Base-by-base conservation (phyloP, 2,113 vertebrate genomes). In the Ptilorrhoa leucosticta region DNA sequence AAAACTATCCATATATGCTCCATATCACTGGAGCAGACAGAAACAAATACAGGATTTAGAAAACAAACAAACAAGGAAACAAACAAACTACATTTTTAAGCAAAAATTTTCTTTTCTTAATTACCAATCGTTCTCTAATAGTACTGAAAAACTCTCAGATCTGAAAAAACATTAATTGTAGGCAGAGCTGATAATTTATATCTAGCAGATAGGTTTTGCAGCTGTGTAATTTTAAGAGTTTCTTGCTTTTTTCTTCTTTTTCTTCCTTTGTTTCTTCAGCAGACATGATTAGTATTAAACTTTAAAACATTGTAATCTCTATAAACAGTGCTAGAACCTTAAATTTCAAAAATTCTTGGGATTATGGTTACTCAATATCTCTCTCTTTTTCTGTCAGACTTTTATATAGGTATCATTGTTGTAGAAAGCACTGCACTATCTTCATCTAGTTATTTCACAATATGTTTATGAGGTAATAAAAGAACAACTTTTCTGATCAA, bases 401-500 rank as follows among this genome's bases (percentile, higher is more conserved):
- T 68, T 86, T 75, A 35, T 79, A 7, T 33, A 42, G 28, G 1
- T 58, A 4, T 31, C 5, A 2, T 47, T 30, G 7, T 51, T n/a
- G 4, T 31, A 35, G 72, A 72, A 87, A 72, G 1, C 26, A 35
- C 14, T 64, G 26, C 6, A 26, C 5, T 72, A 23, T n/a, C 16
- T 57, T 89, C 3, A 68, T 28, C 9, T 39, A 33, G 2, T 35
- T 69, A 81, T 60, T 83, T 84, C 16, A 68, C 4, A 1, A 16
- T 6, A 37, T 13, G 5, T 42, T 83, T 73, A 42, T 47, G 8
- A 57, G 4, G 6, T 23, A 77, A 56, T 5, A 37, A 54, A 93
- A 80, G 6, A 79, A 44, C 3, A 11, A 44, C 7, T 56, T 47
- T 44, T 35, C 21, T 78, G 15, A 47, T 13, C 0, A 0, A 84